A percentile compares a stretch with the other conserved stretches of the same genome.
These are phyloP conservation scores for Hipparchia sbordonii DNA, from an alignment of 2,888 invertebrate genomes.

Conservation along the genomic window DNA sequence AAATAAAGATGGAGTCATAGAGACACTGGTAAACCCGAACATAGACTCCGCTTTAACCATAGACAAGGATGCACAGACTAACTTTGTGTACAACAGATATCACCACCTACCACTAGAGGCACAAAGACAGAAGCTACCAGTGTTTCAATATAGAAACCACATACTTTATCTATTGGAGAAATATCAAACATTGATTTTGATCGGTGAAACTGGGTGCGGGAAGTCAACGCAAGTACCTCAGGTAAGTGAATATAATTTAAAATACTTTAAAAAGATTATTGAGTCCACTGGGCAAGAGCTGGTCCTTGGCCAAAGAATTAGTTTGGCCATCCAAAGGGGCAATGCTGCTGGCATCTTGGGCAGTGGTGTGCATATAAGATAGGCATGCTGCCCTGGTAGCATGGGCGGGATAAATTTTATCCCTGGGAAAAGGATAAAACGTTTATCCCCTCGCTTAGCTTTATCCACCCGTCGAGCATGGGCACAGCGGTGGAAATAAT, in stretches of 20 bases:
- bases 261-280: too few relatives aligned
- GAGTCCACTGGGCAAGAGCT: too few relatives aligned
- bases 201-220: constrained; percentile 98
- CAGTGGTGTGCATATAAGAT: too few relatives aligned
- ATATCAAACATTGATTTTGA: constrained; percentile 92
- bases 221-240: constrained; percentile 98
- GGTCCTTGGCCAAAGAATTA: too few relatives aligned
- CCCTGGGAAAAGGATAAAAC: too few relatives aligned
- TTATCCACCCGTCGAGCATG: too few relatives aligned
- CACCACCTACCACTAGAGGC: constrained; percentile 91
- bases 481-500: too few relatives aligned
- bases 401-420: too few relatives aligned
- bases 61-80: constrained; percentile 84
- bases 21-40: constrained; percentile 69
- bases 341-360: too few relatives aligned
- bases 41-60: constrained; percentile 67
- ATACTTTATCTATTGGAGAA: constrained; percentile 94
- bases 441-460: too few relatives aligned
- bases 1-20: constrained; percentile 68
- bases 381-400: too few relatives aligned
- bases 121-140: constrained; percentile 93
- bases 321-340: too few relatives aligned
- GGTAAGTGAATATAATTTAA: constrained; percentile 76
- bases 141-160: constrained; percentile 92
- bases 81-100: constrained; percentile 93